Base-by-base conservation (phyloP, 2,113 vertebrate species). In the Eclectus roratus region DNA sequence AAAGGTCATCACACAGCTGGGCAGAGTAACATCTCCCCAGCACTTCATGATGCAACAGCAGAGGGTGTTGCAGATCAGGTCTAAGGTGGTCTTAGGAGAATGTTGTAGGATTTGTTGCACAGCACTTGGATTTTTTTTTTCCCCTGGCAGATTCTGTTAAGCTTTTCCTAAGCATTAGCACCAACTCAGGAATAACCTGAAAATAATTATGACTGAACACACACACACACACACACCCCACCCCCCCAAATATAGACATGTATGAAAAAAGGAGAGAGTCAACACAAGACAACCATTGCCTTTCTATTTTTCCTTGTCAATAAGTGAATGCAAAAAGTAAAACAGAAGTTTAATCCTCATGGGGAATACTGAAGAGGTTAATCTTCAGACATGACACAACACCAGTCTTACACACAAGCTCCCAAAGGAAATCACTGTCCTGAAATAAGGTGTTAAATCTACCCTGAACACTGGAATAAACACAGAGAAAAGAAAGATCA, bases 11-110 rank as follows among this genome's bases (percentile, higher is more conserved):
- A 83, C 17, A 27, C 5, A 43, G 53, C 64, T 29, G 21, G 50
- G n/a, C 58, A 83, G 47, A 91, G 9, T 12, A 94, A 61, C 13
- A n/a, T 10, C 9, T 31, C 71, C 55, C 20, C 46, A 80, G 47
- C 18, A 43, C 29, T 74, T 83, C 33, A 56, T 9, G 19, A 81
- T 60, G 47, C 50, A 93, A 96, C 93, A 95, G 85, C 85, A 97
- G 93, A 96, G 88, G 92, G 94, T 96, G 93, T 92, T 97, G 93
- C 80, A 94, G 92, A 86, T 88, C 88, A 88, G 41, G 35, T 25
- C 60, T 96, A 86, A 60, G 15, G 39, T 70, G 37, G 16, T 25
- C 43, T 23, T 28, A 85, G 25, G 12, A 91, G 31, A 85, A 88
- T 1, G 4, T 16, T 10, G 24, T 9, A 87, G 19, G 17, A 44